phyloP scores from a whole-genome alignment of 2,888 invertebrate species.

The Lysandra bellargus region DNA sequence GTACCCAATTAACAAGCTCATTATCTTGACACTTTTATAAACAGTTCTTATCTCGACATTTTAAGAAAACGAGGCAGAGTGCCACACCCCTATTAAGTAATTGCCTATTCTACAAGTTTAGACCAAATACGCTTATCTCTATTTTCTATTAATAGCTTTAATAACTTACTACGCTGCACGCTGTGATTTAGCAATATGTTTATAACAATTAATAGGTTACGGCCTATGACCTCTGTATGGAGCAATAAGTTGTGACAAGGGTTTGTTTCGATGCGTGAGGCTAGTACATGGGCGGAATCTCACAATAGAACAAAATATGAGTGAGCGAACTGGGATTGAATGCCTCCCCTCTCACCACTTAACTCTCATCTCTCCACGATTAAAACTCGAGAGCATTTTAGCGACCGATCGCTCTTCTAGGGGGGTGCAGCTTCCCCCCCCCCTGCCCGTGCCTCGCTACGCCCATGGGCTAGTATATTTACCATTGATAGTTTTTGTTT shows the following conservation, averaged over 20 bases:
- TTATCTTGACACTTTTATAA: constrained; percentile 29
- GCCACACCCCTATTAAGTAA: constrained; percentile 38
- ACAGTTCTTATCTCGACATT: constrained; percentile 37
- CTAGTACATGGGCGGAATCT: neutral
- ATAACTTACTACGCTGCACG: neutral
- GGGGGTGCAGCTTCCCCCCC: too few relatives aligned
- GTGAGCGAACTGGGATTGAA: too few relatives aligned
- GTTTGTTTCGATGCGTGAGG: neutral
- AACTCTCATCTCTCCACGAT: too few relatives aligned
- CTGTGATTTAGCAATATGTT: neutral
- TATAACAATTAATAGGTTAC: too few relatives aligned
- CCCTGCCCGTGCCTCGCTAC: too few relatives aligned
- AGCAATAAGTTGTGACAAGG: neutral
- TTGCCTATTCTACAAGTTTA: constrained; percentile 10
- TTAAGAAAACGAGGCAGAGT: constrained; percentile 35
- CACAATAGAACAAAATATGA: too few relatives aligned
- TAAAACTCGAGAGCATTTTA: too few relatives aligned
- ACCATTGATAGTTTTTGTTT: too few relatives aligned
- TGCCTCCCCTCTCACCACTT: too few relatives aligned
- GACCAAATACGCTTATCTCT: neutral
- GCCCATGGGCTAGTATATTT: neutral
- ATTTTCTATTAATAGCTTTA: neutral
- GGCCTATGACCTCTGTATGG: neutral
- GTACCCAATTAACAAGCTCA: neutral
- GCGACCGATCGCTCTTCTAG: too few relatives aligned